phyloP scores from a whole-genome alignment of 2,888 invertebrate genomes.

The Drosophila hawaiiensis region DNA sequence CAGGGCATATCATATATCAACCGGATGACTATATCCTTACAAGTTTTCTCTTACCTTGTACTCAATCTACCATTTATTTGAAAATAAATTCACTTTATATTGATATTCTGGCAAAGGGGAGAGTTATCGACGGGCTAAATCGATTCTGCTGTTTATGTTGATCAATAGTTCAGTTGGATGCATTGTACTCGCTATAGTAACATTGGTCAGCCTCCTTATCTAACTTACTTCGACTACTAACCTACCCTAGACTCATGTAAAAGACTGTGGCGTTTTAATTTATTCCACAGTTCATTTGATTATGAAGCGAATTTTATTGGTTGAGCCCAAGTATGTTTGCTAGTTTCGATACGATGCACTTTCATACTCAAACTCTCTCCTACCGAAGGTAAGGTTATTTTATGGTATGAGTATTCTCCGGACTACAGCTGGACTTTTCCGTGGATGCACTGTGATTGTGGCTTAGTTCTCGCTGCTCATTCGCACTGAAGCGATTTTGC shows the following conservation, averaged over 20 bases:
- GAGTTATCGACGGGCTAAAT: no score
- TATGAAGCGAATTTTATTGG: background rate
- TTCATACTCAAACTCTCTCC: background rate
- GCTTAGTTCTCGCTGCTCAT: constrained; percentile 14
- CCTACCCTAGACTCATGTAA: background rate
- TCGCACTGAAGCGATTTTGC: constrained; percentile 22
- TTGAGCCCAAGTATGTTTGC: background rate
- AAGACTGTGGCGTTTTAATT: background rate
- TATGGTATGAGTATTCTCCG: background rate
- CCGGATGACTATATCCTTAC: background rate
- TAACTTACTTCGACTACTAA: background rate
- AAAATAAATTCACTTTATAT: no score
- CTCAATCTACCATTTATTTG: no score
- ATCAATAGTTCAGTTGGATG: background rate
- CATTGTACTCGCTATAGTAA: background rate
- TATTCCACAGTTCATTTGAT: background rate
- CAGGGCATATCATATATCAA: background rate
- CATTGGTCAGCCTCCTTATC: background rate
- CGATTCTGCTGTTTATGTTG: no score
- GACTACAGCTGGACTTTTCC: background rate
- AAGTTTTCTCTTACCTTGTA: no score
- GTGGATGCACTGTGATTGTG: background rate
- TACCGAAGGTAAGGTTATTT: background rate
- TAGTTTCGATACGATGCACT: background rate
- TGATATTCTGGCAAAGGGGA: no score